Evolutionary conservation across 2,797 vertebrate genomes (phyloP), one percentile per base, ranked within the genome.

Genomic region (Pipistrellus nathusii): DNA sequence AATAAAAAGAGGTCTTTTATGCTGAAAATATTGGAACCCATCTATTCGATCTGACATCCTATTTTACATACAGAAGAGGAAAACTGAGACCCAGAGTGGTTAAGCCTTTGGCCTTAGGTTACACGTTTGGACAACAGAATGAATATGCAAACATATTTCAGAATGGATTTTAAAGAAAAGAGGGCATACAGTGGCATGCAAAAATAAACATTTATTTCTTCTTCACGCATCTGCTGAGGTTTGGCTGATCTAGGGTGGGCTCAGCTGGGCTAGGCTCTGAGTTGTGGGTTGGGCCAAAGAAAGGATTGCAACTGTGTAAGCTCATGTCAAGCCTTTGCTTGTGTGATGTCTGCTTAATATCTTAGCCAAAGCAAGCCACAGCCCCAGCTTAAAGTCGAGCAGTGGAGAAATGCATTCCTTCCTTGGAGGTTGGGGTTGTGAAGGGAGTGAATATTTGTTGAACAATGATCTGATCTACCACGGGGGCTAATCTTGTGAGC

Each of bases 51-150:
- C 62, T 8, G 38, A 69, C 18, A n/a, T 12, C 8, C 55, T 86
- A 23, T 85, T 75, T 44, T 44, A 93, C 17, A 53, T 35, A 91
- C 10, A 53, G 72, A 80, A 66, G 35, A 80, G 73, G 55, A 59
- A 72, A 90, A 78, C 53, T 55, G 53, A 83, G 75, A n/a, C 17
- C 46, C 23, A 21, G 53, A n/a, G 68, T 4, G 38, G 38, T 20
- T n/a, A 64, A 84, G 55, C 2, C 4, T 48, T 77, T 51, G 59
- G 72, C 51, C 44, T 30, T 20, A 35, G 8, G 66, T 68, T n/a
- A 21, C 25, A 32, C 23, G 57, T 48, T 32, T 27, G 44, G 78
- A 62, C 6, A 35, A 55, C 44, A 27, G 32, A 38, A 44, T 53
- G 51, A n/a, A 44, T 11, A 32, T 4, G 10, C 41, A 62, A 25